Evolutionary conservation across 2,888 invertebrate species (phyloP).

Genomic region (Onchidella celtica): DNA sequence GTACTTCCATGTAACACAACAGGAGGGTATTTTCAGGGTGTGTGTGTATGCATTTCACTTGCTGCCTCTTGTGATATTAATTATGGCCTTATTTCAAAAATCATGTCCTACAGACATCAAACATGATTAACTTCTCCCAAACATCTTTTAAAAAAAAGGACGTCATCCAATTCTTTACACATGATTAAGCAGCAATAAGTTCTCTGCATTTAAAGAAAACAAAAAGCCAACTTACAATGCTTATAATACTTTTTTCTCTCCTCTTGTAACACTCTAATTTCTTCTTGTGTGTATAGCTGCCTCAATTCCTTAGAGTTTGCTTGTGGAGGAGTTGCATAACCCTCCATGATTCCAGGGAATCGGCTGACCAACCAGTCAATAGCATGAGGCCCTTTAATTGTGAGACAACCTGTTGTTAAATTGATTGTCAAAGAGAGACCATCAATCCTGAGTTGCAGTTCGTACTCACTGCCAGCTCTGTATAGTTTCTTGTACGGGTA

Average conservation of each 20-base stretch:
- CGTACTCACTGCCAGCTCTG: constrained; percentile 59
- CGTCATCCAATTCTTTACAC: too few species aligned
- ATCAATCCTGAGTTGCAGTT: constrained; percentile 68
- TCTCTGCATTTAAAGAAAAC: too few species aligned
- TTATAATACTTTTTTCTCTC: constrained; percentile 16
- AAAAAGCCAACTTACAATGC: constrained; percentile 17
- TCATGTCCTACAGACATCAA: too few species aligned
- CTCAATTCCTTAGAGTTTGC: not conserved
- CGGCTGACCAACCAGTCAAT: constrained; percentile 72
- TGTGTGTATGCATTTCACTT: too few species aligned
- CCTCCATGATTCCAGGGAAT: constrained; percentile 64
- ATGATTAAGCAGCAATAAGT: too few species aligned
- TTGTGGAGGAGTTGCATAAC: constrained; percentile 58
- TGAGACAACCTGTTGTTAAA: constrained; percentile 64
- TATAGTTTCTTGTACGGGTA: constrained; percentile 70
- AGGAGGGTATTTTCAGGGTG: too few species aligned
- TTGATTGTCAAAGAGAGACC: constrained; percentile 67
- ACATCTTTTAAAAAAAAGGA: too few species aligned
- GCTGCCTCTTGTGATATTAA: too few species aligned
- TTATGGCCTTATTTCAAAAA: too few species aligned
- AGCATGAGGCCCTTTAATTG: constrained; percentile 66
- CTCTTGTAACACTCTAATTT: not conserved
- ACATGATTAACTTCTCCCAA: too few species aligned
- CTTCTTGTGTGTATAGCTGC: not conserved
- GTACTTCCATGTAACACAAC: too few species aligned